These are phyloP conservation scores for Peromyscus eremicus DNA, from an alignment of 2,797 vertebrate genomes.

Conservation along the genomic window DNA sequence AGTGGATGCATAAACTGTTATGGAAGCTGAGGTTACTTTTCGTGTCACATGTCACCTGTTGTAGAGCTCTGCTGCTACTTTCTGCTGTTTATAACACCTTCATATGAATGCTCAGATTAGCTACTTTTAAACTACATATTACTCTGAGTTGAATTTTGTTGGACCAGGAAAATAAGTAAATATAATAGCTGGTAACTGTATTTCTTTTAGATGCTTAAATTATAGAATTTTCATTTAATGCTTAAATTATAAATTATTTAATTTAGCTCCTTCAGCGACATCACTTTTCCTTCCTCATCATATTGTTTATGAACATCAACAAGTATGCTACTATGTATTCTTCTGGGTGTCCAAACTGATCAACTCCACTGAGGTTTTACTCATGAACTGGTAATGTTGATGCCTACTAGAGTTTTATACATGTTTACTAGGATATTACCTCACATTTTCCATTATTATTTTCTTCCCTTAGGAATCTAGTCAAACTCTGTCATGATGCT, in stretches of 20 bases:
- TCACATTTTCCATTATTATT: constrained; percentile 64
- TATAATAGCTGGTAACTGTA: constrained; percentile 16
- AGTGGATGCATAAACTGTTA: not conserved
- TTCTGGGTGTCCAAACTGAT: constrained; percentile 59
- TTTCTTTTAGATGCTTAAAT: not conserved
- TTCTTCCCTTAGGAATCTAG: constrained; percentile 44
- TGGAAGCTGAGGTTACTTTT: not conserved
- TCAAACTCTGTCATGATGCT: not conserved
- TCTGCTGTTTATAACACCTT: not conserved
- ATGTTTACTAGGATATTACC: constrained; percentile 18
- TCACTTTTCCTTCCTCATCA: not conserved
- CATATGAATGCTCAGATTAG: not conserved
- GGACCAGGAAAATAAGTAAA: constrained; percentile 18
- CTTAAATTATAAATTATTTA: constrained; percentile 41
- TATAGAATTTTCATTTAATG: not conserved
- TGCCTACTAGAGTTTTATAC: not conserved
- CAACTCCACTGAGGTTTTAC: constrained; percentile 44
- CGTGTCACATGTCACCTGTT: not conserved
- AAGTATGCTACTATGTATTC: constrained; percentile 38
- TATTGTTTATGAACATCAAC: constrained; percentile 62
- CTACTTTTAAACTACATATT: constrained; percentile 33
- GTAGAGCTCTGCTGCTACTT: not conserved
- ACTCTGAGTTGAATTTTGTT: not conserved
- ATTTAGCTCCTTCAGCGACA: not conserved
- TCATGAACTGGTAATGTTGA: not conserved